Percentiles rank a stretch among this genome's conserved stretches.
These are phyloP conservation scores for Neogobius melanostomus DNA, from an alignment of 2,113 vertebrate species.

Conservation along the genomic window DNA sequence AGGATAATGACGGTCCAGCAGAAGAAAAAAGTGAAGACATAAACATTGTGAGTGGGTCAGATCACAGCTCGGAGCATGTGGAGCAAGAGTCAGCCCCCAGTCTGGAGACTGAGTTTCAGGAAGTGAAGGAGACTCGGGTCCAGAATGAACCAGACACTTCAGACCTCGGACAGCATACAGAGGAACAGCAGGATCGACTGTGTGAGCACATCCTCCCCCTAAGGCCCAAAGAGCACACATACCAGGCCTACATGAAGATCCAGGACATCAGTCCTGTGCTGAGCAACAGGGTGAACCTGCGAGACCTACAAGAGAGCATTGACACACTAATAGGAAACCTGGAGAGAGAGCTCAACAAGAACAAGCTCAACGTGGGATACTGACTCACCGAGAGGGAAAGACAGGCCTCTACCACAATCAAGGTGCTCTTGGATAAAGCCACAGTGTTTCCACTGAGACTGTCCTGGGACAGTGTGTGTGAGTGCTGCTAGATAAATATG, in stretches of 20 bases:
- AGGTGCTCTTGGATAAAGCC: constrained; percentile 51
- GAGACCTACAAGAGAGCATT: constrained; percentile 96
- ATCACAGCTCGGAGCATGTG: constrained; percentile 34
- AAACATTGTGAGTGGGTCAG: constrained; percentile 7
- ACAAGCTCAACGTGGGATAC: constrained; percentile 86
- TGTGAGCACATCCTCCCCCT: constrained; percentile 49
- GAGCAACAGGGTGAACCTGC: constrained; percentile 87
- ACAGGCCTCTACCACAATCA: constrained; percentile 22
- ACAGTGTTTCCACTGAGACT: constrained; percentile 41
- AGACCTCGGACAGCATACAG: constrained; percentile 25
- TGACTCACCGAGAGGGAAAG: constrained; percentile 61
- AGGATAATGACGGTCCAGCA: constrained; percentile 70
- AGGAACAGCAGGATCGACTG: constrained; percentile 51
- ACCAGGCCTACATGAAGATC: constrained; percentile 87
- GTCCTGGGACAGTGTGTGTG: constrained; percentile 9
- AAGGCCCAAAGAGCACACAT: constrained; percentile 71
- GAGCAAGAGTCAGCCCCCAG: constrained; percentile 28
- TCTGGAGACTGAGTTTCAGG: constrained; percentile 42
- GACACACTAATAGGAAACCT: constrained; percentile 96
- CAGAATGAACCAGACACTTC: constrained; percentile 30
- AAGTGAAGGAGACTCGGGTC: constrained; percentile 49
- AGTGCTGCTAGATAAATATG: constrained; percentile 44
- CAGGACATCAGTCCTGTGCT: constrained; percentile 83
- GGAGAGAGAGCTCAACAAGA: constrained; percentile 96
- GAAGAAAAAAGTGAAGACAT: constrained; percentile 46